These are phyloP conservation scores for Strongylocentrotus purpuratus DNA, from an alignment of 35 echinoderm and acorn worm species.

Conservation along the genomic window DNA sequence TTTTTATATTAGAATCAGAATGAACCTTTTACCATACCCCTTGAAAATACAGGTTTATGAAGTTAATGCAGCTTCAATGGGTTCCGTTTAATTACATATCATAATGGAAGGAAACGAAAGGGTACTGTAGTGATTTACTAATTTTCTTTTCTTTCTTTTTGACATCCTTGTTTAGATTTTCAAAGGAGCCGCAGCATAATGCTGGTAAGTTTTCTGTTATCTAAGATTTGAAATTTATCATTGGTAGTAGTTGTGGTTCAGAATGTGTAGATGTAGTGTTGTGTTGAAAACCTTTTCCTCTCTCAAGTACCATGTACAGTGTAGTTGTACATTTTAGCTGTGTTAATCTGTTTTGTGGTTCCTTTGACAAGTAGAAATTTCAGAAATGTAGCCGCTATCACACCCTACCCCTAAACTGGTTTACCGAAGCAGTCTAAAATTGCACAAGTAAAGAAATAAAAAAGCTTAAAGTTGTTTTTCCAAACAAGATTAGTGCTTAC, in stretches of 20 bases:
- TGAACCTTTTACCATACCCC: too few relatives aligned
- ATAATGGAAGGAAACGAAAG: neutral
- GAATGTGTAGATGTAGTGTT: neutral
- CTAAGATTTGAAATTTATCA: neutral
- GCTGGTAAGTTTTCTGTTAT: constrained; percentile 44
- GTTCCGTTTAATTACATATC: too few relatives aligned
- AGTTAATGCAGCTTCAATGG: too few relatives aligned
- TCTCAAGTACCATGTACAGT: neutral
- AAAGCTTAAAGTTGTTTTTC: too few relatives aligned
- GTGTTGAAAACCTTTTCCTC: neutral
- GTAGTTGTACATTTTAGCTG: neutral
- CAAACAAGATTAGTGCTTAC: too few relatives aligned
- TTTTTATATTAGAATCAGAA: too few relatives aligned
- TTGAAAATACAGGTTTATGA: too few relatives aligned
- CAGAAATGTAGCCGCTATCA: neutral
- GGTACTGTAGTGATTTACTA: neutral
- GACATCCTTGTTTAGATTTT: neutral
- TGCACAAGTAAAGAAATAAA: too few relatives aligned
- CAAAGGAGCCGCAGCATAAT: constrained; percentile 67
- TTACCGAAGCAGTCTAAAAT: too few relatives aligned
- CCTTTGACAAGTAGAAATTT: neutral
- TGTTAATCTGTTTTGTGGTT: neutral
- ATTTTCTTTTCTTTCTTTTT: constrained; percentile 39
- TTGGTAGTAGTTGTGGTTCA: neutral
- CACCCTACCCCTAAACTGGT: neutral